Evolutionary conservation across 2,888 invertebrate genomes (phyloP), one percentile per base, ranked within the genome.

Genomic region (Euproctis similis): DNA sequence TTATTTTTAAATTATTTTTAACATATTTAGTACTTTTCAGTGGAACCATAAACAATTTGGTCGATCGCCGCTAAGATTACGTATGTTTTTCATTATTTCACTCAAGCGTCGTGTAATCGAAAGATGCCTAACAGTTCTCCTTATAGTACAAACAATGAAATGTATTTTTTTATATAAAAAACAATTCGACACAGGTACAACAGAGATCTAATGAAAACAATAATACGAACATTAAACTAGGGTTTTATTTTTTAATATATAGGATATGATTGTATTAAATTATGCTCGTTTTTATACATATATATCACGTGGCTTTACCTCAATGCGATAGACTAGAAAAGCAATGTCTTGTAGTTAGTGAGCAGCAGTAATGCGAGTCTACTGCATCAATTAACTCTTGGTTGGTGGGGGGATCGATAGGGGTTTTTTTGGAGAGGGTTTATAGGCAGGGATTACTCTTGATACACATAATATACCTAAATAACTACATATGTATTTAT

Each of bases 161-260:
- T n/a, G n/a, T n/a, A n/a, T n/a, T n/a, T n/a, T n/a, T n/a, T n/a
- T n/a, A n/a, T n/a, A n/a, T n/a, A n/a, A 77, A 59, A 77, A 71
- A 74, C 71, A 72, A 78, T 75, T 77, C 73, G 63, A 78, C 73
- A 73, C 82, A 82, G 84, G 84, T 84, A 84, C 84, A 77, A 81
- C 76, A 82, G 82, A 82, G 84, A 84, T 84, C 84, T 82, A 82
- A 77, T 78, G 76, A 80, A 81, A 81, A 67, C 78, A n/a, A 80
- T 84, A 82, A 82, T 82, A 80, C 77, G 59, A 78, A 72, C 73
- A 80, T 14, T 65, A 72, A 75, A 80, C 82, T 82, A 82, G 67
- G n/a, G n/a, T n/a, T 67, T 67, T 14, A 14, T 14, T 71, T 59
- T n/a, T n/a, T n/a, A n/a, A n/a, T n/a, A 75, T 67, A 66, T 74